Evolutionary conservation across 1,140 invertebrate species (phyloP), one percentile per base, ranked within the genome.

Genomic region (Meloidogyne chitwoodi): DNA sequence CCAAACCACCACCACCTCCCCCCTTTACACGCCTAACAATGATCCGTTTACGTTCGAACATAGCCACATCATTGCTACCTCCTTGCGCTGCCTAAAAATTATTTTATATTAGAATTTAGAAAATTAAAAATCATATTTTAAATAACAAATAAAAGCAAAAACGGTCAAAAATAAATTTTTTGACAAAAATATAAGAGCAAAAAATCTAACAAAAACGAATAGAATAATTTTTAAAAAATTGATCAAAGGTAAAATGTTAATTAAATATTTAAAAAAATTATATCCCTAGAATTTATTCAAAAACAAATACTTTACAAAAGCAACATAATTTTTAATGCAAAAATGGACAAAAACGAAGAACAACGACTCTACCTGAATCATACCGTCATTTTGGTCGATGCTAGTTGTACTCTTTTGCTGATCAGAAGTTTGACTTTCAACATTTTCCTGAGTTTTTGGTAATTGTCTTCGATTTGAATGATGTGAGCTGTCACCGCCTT

Each of bases 1-100:
- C 86, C 27, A 87, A 66, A 22, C 82, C 83, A 44, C 38, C 61
- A 62, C 83, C 78, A 19, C 77, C 19, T 26, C 83, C 83, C 24
- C 81, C 80, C 77, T 34, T 44, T 26, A 29, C 83, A 29, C 83
- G 71, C 26, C 77, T 74, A n/a, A 83, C 73, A n/a, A 78, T n/a
- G 10, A 83, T 65, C 38, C 70, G 82, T 44, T 76, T 73, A 19
- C 71, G 31, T 6, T 56, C 29, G 8, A 34, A 14, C 24, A 74
- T 11, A 74, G 3, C 38, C 2, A 66, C 71, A 6, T 16, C n/a
- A 22, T 14, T 48, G 27, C 27, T 74, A 31, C 26, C 71, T 56
- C 48, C 48, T 56, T 56, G 48, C n/a, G 48, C 48, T 56, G 48
- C 3, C 48, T 56, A 6, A 56, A 56, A 56, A 56, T 8, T 56